Percentiles rank a stretch among this genome's conserved stretches.
phyloP scores from a whole-genome alignment of 2,797 vertebrate species.

The Selene dorsalis region DNA sequence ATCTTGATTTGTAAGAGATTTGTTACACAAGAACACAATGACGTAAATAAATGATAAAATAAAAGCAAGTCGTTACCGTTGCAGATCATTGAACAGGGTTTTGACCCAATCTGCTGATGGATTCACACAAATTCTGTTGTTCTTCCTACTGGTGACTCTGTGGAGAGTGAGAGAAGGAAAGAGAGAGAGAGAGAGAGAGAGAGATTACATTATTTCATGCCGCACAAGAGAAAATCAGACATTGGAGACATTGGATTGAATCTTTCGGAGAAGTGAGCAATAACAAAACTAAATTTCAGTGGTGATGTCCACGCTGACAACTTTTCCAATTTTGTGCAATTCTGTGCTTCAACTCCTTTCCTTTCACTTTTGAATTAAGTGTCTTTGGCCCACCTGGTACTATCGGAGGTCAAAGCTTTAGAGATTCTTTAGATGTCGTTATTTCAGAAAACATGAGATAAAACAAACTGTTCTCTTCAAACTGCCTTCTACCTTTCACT shows the following conservation, averaged over 20 bases:
- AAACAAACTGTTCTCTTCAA: too few species aligned
- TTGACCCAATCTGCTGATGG: constrained; percentile 45
- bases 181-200: not conserved
- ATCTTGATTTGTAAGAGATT: not conserved
- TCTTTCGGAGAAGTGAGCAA: not conserved
- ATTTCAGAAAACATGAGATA: too few species aligned
- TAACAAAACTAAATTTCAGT: not conserved
- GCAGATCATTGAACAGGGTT: not conserved
- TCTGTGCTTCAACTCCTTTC: not conserved
- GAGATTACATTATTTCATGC: not conserved
- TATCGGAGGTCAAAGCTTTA: too few species aligned
- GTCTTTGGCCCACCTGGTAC: not conserved
- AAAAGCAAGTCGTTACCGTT: constrained; percentile 38
- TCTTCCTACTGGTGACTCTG: constrained; percentile 60
- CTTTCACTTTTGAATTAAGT: constrained; percentile 6
- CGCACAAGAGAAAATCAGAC: too few species aligned
- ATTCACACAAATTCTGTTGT: constrained; percentile 36
- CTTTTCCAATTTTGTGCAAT: not conserved
- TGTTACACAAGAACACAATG: not conserved
- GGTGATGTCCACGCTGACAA: not conserved
- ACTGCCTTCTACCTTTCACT: too few species aligned
- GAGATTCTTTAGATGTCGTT: too few species aligned
- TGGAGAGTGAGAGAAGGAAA: not conserved
- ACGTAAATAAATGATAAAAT: not conserved
- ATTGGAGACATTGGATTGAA: not conserved